Percentiles rank a stretch among this genome's conserved stretches.
Evolutionary conservation across 2,888 invertebrate genomes (phyloP).

Genomic region (Disparrhopalites patrizii): DNA sequence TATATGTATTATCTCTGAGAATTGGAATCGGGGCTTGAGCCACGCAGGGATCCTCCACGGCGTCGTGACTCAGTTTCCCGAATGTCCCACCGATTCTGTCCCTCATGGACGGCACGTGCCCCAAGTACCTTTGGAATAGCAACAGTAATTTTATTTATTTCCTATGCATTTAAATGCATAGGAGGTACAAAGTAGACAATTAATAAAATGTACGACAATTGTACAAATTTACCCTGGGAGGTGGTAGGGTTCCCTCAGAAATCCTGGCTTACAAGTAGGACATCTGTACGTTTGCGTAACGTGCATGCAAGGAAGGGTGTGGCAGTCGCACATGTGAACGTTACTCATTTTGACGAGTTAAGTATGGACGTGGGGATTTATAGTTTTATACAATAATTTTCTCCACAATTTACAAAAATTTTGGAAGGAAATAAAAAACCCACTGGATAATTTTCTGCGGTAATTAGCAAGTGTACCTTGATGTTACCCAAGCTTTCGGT

Average conservation of each 20-base stretch:
- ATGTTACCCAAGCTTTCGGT: too few relatives aligned
- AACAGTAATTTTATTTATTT: neutral
- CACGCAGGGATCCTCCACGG: conserved; percentile 43
- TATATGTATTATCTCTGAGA: conserved; percentile 12
- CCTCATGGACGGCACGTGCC: conserved; percentile 38
- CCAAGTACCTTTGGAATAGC: conserved; percentile 32
- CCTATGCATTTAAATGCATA: neutral
- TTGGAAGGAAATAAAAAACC: too few relatives aligned
- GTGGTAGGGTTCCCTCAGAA: conserved; percentile 40
- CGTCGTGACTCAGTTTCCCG: conserved; percentile 35
- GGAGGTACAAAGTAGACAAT: neutral
- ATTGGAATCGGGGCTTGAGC: conserved; percentile 38
- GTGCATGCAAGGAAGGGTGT: conserved; percentile 15
- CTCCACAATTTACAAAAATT: too few relatives aligned
- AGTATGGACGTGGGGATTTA: too few relatives aligned
- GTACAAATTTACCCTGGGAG: conserved; percentile 34
- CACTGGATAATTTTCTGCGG: too few relatives aligned
- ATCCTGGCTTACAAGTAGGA: conserved; percentile 31
- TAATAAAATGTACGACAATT: neutral
- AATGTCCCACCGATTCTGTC: conserved; percentile 37
- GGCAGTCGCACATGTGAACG: conserved; percentile 12
- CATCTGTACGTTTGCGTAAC: conserved; percentile 26
- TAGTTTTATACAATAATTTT: too few relatives aligned
- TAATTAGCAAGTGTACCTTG: too few relatives aligned
- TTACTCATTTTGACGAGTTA: neutral